Evolutionary conservation across 2,113 vertebrate genomes (phyloP).

Genomic region (Potamarius usumacintae): DNA sequence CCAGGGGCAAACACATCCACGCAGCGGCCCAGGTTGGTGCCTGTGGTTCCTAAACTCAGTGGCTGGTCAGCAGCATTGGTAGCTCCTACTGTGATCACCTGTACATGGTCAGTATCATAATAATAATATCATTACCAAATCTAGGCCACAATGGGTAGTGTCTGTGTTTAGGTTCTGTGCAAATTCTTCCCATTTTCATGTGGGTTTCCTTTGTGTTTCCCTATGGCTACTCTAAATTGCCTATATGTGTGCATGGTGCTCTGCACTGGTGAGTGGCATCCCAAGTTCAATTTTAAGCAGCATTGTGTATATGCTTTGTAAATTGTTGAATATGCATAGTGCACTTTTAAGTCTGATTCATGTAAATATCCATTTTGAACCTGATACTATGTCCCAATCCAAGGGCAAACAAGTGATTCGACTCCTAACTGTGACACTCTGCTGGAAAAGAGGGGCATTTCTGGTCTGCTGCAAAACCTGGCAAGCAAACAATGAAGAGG

Average conservation of each 20-base stretch:
- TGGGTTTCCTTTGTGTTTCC: background rate
- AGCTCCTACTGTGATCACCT: slow-evolving; percentile 90
- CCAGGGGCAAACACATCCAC: slow-evolving; percentile 88
- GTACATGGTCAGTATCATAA: background rate
- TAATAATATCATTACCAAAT: background rate
- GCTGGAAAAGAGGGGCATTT: too few species aligned
- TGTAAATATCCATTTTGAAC: background rate
- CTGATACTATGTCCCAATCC: too few species aligned
- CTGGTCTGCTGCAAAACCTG: too few species aligned
- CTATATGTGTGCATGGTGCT: background rate
- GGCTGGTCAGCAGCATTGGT: slow-evolving; percentile 81
- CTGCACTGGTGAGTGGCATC: background rate
- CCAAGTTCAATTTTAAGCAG: background rate
- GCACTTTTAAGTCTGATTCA: background rate
- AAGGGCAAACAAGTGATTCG: too few species aligned
- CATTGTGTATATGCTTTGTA: too few species aligned
- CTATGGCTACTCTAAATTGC: background rate
- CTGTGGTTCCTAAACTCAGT: slow-evolving; percentile 73
- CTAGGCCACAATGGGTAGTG: background rate
- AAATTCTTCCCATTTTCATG: background rate
- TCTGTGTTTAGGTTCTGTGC: background rate
- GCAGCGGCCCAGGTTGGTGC: slow-evolving; percentile 85
- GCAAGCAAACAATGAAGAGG: too few species aligned
- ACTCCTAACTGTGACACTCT: too few species aligned
- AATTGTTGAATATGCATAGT: background rate